phyloP scores from a whole-genome alignment of 2,113 vertebrate genomes.

The Stegastes partitus region DNA sequence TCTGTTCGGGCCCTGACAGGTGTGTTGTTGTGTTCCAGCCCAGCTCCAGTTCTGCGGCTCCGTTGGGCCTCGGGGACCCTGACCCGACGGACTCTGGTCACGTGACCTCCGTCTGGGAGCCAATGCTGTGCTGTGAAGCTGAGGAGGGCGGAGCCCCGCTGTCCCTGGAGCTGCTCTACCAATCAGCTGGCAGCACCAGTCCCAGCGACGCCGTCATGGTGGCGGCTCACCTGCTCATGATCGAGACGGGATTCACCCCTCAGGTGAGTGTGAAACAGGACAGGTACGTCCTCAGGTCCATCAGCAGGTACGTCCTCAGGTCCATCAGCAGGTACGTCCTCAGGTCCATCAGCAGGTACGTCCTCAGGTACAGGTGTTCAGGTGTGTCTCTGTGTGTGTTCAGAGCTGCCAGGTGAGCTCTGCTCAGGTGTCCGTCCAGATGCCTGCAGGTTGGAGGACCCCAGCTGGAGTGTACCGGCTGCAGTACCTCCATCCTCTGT shows the following conservation, averaged over 20 bases:
- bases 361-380: too few species aligned
- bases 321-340: too few species aligned
- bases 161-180: slow-evolving; percentile 89
- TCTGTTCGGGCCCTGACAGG: too few species aligned
- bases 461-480: slow-evolving; percentile 86
- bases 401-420: slow-evolving; percentile 66
- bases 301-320: too few species aligned
- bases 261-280: slow-evolving; percentile 82
- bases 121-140: slow-evolving; percentile 94
- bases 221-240: slow-evolving; percentile 90
- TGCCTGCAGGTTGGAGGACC: slow-evolving; percentile 91
- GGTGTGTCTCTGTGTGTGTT: slow-evolving; percentile 1
- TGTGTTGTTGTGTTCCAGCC: too few species aligned
- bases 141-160: slow-evolving; percentile 89
- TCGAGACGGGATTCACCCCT: slow-evolving; percentile 92
- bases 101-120: slow-evolving; percentile 81
- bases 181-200: slow-evolving; percentile 79
- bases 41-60: background rate
- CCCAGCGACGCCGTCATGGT: slow-evolving; percentile 89
- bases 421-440: slow-evolving; percentile 66
- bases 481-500: slow-evolving; percentile 90
- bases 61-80: too few species aligned
- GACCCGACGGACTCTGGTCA: slow-evolving; percentile 67
- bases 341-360: too few species aligned
- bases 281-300: too few species aligned